Conservation (phyloP, 2,888 invertebrate species). For the Orthosia incerta region DNA sequence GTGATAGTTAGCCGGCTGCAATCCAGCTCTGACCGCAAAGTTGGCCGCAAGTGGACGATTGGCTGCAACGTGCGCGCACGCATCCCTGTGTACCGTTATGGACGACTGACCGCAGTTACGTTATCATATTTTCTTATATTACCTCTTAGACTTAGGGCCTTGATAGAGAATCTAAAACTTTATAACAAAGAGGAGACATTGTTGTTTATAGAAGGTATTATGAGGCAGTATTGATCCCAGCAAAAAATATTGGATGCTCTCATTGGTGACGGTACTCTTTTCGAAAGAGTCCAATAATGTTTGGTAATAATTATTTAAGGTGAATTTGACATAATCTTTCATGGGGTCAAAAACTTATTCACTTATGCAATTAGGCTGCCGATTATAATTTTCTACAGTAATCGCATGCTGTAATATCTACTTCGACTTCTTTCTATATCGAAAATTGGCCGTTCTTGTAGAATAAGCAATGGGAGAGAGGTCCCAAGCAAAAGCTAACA, state of each 20-base stretch:
- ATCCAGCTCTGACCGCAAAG: constrained; percentile 61
- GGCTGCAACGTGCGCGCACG: constrained; percentile 51
- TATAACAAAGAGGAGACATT: neutral
- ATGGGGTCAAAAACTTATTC: too few relatives aligned
- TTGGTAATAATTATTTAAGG: too few relatives aligned
- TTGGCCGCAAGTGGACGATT: constrained; percentile 53
- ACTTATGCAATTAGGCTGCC: too few relatives aligned
- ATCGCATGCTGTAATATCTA: too few relatives aligned
- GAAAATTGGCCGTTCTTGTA: too few relatives aligned
- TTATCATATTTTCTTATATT: constrained; percentile 53
- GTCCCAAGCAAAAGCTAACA: neutral
- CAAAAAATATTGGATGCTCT: too few relatives aligned
- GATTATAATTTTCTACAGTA: too few relatives aligned
- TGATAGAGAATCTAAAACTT: neutral
- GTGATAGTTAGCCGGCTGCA: constrained; percentile 44
- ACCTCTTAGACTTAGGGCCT: constrained; percentile 12
- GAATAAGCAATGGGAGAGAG: neutral
- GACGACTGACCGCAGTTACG: constrained; percentile 53
- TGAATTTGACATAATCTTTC: too few relatives aligned
- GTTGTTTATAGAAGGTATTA: neutral
- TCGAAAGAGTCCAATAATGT: too few relatives aligned
- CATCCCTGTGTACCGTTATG: constrained; percentile 62
- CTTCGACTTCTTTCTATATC: too few relatives aligned
- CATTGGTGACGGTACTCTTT: too few relatives aligned
- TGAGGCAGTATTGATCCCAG: too few relatives aligned